phyloP scores from a whole-genome alignment of 2,888 invertebrate species.

The Heterodera filipjevi region DNA sequence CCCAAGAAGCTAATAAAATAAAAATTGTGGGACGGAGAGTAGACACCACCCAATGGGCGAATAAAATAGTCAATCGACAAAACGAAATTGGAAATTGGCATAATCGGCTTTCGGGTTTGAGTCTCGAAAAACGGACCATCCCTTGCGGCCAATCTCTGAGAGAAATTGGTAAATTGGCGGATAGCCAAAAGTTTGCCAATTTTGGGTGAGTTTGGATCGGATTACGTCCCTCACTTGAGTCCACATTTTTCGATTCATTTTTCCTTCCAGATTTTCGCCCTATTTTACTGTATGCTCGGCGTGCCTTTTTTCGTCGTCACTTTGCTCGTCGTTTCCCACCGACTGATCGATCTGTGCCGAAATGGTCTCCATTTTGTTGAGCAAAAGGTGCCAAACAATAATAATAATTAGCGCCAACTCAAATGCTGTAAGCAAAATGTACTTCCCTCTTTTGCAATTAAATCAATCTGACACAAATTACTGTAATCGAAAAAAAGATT shows the following conservation, averaged over 20 bases:
- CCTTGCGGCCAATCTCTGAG: too few relatives aligned
- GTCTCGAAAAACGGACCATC: too few relatives aligned
- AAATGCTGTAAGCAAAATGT: too few relatives aligned
- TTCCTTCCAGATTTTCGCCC: slow-evolving; percentile 55
- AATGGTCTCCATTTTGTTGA: slow-evolving; percentile 20
- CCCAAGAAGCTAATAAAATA: too few relatives aligned
- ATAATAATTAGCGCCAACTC: not conserved
- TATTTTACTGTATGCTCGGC: slow-evolving; percentile 57
- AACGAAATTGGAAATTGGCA: not conserved
- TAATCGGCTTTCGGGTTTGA: too few relatives aligned
- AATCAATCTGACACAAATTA: too few relatives aligned
- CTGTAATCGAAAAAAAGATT: too few relatives aligned
- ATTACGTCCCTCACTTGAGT: not conserved
- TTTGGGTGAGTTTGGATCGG: not conserved
- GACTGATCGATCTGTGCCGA: slow-evolving; percentile 25
- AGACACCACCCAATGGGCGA: too few relatives aligned
- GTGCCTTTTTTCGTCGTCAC: slow-evolving; percentile 59
- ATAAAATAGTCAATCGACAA: too few relatives aligned
- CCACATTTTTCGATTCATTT: not conserved
- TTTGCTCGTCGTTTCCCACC: slow-evolving; percentile 36
- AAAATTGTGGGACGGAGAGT: too few relatives aligned
- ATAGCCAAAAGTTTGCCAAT: not conserved
- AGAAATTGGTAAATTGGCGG: too few relatives aligned
- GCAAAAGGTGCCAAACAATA: slow-evolving; percentile 3
- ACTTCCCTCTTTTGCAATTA: too few relatives aligned